Percentiles rank a stretch among this genome's conserved stretches.
Conservation (phyloP, 2,888 invertebrate genomes). For the Dolichomitus sp. region DNA sequence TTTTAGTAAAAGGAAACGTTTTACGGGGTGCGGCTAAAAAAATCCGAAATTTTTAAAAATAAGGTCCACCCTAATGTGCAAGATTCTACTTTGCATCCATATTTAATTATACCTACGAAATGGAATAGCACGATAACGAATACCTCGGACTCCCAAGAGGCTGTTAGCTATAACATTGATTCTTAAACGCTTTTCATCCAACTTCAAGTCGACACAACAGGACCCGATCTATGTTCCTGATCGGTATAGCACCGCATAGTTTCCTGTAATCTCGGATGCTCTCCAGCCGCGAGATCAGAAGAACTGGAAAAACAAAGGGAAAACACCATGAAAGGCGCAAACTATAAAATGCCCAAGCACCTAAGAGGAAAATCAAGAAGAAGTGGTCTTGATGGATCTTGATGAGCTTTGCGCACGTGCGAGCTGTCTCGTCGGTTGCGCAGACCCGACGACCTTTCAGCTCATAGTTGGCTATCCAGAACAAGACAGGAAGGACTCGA, state of each 20-base stretch:
- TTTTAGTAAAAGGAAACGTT: no score
- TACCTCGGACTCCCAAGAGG: background rate
- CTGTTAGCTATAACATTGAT: background rate
- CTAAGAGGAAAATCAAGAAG: constrained; percentile 67
- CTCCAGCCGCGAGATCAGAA: constrained; percentile 8
- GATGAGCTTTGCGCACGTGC: constrained; percentile 69
- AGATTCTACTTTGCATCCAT: no score
- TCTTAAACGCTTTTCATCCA: no score
- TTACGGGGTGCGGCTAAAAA: no score
- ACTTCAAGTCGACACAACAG: background rate
- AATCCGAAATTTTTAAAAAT: no score
- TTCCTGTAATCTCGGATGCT: constrained; percentile 17
- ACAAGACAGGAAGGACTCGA: constrained; percentile 17
- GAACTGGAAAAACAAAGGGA: constrained; percentile 33
- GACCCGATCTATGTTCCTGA: background rate
- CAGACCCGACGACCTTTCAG: constrained; percentile 40
- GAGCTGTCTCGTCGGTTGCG: constrained; percentile 37
- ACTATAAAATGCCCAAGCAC: constrained; percentile 67
- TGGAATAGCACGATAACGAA: background rate
- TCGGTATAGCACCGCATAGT: background rate
- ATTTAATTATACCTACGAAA: no score
- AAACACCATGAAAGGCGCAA: constrained; percentile 55
- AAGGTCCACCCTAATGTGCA: no score
- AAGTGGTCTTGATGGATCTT: constrained; percentile 59
- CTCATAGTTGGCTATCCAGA: constrained; percentile 35